These are phyloP conservation scores for Resseliella maxima DNA, from an alignment of 2,888 invertebrate species.

Conservation along the genomic window DNA sequence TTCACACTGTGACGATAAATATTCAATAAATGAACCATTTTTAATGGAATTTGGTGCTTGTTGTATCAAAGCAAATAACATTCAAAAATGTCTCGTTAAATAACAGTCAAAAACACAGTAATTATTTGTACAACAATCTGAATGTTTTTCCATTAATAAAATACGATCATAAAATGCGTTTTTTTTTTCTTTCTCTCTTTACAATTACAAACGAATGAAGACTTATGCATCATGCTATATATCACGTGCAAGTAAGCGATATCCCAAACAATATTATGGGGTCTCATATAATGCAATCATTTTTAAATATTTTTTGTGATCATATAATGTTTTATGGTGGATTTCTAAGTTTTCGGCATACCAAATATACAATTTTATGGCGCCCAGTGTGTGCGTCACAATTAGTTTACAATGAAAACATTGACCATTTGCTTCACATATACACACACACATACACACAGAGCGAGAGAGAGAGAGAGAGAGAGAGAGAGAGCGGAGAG, in stretches of 20 bases:
- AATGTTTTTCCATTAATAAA: slow-evolving; percentile 13
- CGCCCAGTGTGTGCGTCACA: background rate
- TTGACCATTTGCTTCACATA: too few species aligned
- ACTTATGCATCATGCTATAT: slow-evolving; percentile 19
- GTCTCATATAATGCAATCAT: slow-evolving; percentile 10
- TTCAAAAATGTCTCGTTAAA: background rate
- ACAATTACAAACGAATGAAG: slow-evolving; percentile 28
- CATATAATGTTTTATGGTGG: slow-evolving; percentile 5
- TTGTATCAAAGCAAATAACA: slow-evolving; percentile 7
- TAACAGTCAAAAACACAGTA: background rate
- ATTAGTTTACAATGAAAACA: background rate
- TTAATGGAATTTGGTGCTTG: too few species aligned
- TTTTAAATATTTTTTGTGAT: slow-evolving; percentile 22
- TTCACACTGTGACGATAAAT: slow-evolving; percentile 45
- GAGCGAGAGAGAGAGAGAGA: too few species aligned
- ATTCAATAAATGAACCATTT: slow-evolving; percentile 2
- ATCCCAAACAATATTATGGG: background rate
- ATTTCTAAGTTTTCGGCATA: background rate
- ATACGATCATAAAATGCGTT: slow-evolving; percentile 41
- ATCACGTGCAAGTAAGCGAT: too few species aligned
- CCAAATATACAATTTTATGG: too few species aligned
- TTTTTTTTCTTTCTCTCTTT: too few species aligned
- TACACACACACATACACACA: too few species aligned
- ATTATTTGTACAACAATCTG: background rate
- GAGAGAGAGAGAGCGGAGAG: too few species aligned